Conservation (phyloP, 2,888 invertebrate genomes). For the Torymus tubicola region DNA sequence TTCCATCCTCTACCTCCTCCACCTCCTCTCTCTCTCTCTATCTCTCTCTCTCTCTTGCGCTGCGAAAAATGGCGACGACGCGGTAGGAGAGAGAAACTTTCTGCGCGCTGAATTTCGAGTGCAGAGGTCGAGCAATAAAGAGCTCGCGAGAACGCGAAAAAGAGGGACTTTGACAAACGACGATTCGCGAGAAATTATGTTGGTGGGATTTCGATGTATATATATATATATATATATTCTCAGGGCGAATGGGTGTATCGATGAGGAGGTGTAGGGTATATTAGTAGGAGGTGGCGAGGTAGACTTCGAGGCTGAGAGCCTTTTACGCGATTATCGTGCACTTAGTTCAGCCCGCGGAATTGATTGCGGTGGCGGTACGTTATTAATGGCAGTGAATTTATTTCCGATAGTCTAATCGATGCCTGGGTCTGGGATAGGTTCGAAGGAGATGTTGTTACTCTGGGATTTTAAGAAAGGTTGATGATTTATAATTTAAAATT, state of each 20-base stretch:
- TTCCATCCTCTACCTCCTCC: background rate
- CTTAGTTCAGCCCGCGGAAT: constrained; percentile 27
- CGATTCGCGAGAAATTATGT: background rate
- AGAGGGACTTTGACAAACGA: constrained; percentile 16
- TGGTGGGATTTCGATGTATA: background rate
- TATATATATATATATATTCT: constrained; percentile 5
- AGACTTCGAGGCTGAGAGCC: constrained; percentile 32
- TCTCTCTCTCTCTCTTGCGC: background rate
- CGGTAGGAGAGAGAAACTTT: no score
- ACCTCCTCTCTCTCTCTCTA: background rate
- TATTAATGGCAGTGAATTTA: constrained; percentile 33
- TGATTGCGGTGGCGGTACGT: constrained; percentile 16
- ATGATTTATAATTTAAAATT: no score
- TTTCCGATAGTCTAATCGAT: constrained; percentile 5
- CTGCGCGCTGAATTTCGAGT: no score
- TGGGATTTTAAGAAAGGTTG: no score
- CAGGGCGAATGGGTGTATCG: background rate
- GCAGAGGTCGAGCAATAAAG: no score
- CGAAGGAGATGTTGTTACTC: no score
- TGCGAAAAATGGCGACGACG: no score
- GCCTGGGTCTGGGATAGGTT: no score
- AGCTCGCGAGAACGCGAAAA: background rate
- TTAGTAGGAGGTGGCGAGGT: background rate
- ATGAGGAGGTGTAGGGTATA: no score
- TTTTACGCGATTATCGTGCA: constrained; percentile 44